phyloP scores from a whole-genome alignment of 64 coral and sea anemone species.

The Montipora capricornis region DNA sequence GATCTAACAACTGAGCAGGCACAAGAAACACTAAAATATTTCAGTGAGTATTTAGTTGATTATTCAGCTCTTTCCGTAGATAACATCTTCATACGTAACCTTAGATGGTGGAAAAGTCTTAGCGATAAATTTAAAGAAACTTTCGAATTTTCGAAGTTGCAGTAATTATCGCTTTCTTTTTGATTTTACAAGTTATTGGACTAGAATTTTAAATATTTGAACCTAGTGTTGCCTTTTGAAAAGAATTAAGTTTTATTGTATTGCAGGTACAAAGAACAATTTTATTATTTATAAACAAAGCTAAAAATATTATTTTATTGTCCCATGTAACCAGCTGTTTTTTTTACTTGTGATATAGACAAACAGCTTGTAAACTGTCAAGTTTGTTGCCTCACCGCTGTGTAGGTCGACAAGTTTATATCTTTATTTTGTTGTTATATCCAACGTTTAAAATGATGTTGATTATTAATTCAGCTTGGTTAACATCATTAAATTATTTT shows the following conservation, averaged over 20 bases:
- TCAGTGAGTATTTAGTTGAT: conserved; percentile 54
- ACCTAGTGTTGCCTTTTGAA: neutral
- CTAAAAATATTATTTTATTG: neutral
- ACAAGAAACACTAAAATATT: conserved; percentile 74
- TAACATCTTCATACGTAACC: neutral
- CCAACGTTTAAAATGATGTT: no score
- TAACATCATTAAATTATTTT: no score
- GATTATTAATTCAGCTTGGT: no score
- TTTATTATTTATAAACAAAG: neutral
- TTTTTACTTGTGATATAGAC: neutral
- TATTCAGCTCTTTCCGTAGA: no score
- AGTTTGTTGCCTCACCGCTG: no score
- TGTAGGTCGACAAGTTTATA: no score
- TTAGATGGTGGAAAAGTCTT: neutral
- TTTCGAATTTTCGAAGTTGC: neutral
- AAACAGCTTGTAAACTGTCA: neutral
- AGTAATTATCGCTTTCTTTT: neutral
- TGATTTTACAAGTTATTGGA: neutral
- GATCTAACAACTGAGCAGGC: conserved; percentile 74
- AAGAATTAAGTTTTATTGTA: neutral
- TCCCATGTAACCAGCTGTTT: neutral
- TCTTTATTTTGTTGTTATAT: no score
- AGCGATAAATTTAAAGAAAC: neutral
- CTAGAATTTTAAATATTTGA: neutral
- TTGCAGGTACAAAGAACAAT: neutral